Evolutionary conservation across 2,888 invertebrate species (phyloP).

Genomic region (Teleiodes luculella): DNA sequence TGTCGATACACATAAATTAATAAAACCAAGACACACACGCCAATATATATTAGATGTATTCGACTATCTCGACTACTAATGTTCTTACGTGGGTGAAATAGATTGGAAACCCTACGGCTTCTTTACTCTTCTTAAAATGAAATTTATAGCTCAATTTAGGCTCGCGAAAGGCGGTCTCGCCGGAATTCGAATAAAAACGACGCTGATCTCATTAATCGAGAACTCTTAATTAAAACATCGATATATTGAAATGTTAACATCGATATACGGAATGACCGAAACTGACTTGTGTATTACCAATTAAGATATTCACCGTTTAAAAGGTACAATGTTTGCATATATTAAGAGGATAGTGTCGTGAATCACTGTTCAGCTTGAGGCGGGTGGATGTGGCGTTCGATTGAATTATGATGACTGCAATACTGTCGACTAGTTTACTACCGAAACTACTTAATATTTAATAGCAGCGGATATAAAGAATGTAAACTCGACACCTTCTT

Average conservation of each 20-base stretch:
- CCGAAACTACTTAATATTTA: too few relatives aligned
- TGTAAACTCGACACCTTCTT: too few relatives aligned
- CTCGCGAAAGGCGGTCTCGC: conserved; percentile 9
- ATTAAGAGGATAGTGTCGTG: conserved; percentile 20
- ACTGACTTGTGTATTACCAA: conserved; percentile 36
- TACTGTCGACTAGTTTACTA: too few relatives aligned
- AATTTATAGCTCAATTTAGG: conserved; percentile 16
- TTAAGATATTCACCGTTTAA: conserved; percentile 33
- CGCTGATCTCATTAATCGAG: conserved; percentile 18
- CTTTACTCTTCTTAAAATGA: conserved; percentile 3
- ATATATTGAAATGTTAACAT: conserved; percentile 45
- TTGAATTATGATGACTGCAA: background rate
- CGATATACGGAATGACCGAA: conserved; percentile 34
- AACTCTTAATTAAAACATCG: conserved; percentile 32
- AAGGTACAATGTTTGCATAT: conserved; percentile 30
- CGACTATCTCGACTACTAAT: background rate
- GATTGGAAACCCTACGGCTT: background rate
- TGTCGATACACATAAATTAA: background rate
- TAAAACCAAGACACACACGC: too few relatives aligned
- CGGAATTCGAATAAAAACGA: conserved; percentile 11
- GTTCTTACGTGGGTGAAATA: conserved; percentile 4
- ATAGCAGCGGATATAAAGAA: too few relatives aligned
- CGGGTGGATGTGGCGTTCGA: conserved; percentile 1
- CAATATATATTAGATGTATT: background rate
- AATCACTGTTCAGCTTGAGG: conserved; percentile 6